These are phyloP conservation scores for Tetragnatha montana DNA, from an alignment of 2,888 invertebrate species.

Conservation along the genomic window DNA sequence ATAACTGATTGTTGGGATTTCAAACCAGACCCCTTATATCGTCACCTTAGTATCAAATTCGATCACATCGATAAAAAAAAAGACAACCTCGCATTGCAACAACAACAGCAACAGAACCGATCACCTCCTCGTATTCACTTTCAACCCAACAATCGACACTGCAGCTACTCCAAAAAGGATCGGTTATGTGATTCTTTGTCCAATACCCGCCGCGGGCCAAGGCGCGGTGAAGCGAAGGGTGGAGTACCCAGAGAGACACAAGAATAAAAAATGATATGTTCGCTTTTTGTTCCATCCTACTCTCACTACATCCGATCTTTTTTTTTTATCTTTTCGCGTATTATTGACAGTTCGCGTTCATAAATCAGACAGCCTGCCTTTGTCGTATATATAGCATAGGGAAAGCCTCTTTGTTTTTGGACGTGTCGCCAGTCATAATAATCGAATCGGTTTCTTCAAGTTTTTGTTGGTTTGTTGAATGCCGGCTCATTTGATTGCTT, in stretches of 20 bases:
- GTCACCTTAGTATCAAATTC: neutral
- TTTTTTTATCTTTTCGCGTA: slow-evolving; percentile 54
- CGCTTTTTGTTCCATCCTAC: slow-evolving; percentile 2
- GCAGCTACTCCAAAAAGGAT: slow-evolving; percentile 10
- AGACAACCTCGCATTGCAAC: neutral
- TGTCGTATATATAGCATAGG: slow-evolving; percentile 58
- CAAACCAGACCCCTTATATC: no score
- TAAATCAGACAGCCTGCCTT: slow-evolving; percentile 64
- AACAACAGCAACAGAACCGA: neutral
- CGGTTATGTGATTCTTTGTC: slow-evolving; percentile 36
- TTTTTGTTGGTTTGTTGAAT: neutral
- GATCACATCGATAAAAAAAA: neutral
- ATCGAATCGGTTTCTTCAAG: slow-evolving; percentile 3
- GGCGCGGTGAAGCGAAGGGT: slow-evolving; percentile 66
- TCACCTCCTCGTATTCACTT: neutral
- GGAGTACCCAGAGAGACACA: slow-evolving; percentile 62
- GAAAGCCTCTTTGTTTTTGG: slow-evolving; percentile 36
- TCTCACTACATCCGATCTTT: slow-evolving; percentile 22
- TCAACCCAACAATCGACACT: slow-evolving; percentile 18
- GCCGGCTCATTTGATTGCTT: neutral
- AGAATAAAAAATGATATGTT: slow-evolving; percentile 60
- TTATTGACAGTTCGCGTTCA: slow-evolving; percentile 68
- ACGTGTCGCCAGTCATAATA: neutral
- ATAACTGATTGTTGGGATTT: no score
- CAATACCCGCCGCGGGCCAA: slow-evolving; percentile 41